phyloP scores from a whole-genome alignment of 2,797 vertebrate species.

The Vespertilio murinus region DNA sequence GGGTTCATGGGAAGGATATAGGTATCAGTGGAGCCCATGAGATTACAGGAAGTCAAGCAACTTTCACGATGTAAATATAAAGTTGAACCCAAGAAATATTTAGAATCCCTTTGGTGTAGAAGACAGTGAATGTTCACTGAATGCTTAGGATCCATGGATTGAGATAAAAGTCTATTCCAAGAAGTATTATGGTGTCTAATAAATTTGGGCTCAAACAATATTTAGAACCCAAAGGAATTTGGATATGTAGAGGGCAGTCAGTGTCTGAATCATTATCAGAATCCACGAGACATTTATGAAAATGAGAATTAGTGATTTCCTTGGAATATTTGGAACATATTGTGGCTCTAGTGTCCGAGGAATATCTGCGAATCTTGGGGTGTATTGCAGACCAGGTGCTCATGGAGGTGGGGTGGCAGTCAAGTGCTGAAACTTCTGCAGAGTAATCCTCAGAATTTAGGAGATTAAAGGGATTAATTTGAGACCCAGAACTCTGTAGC shows the following conservation, averaged over 20 bases:
- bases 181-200: not conserved
- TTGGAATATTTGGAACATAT: conserved; percentile 33
- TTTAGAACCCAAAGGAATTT: conserved; percentile 38
- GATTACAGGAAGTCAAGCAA: conserved; percentile 14
- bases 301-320: conserved; percentile 25
- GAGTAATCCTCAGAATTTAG: not conserved
- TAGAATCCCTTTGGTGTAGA: not conserved
- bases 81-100: not conserved
- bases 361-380: not conserved
- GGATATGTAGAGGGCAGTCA: not conserved
- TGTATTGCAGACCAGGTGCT: not conserved
- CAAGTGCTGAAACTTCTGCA: not conserved
- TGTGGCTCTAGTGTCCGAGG: not conserved
- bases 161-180: not conserved
- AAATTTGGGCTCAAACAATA: not conserved
- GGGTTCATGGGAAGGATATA: not conserved
- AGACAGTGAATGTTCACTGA: not conserved
- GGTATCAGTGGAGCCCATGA: not conserved
- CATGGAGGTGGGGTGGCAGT: not conserved
- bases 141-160: not conserved
- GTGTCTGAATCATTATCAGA: conserved; percentile 44
- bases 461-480: not conserved
- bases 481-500: not conserved
- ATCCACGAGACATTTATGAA: conserved; percentile 23
- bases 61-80: conserved; percentile 52